Conservation (phyloP, 2,113 vertebrate genomes). For the Dolichotis patagonum region DNA sequence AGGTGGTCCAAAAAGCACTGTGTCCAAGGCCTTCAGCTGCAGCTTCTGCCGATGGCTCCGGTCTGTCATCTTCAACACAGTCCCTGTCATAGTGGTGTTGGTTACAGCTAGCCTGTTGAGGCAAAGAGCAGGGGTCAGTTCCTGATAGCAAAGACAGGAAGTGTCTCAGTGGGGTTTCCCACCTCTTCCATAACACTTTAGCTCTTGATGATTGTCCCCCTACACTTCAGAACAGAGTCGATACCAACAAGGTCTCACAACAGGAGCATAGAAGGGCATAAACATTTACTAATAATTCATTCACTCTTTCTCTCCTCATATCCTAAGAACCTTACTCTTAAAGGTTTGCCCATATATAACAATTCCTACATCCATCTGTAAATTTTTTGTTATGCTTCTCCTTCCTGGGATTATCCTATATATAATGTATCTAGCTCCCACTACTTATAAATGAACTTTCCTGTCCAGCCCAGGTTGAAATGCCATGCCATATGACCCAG, state of each 20-base stretch:
- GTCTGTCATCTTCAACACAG: conserved; percentile 95
- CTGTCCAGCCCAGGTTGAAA: conserved; percentile 34
- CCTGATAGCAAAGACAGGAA: neutral
- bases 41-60: conserved; percentile 97
- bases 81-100: conserved; percentile 93
- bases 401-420: neutral
- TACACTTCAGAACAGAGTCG: neutral
- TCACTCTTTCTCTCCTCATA: neutral
- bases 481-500: neutral
- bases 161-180: neutral
- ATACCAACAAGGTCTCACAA: neutral
- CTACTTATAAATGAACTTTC: neutral
- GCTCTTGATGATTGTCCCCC: neutral
- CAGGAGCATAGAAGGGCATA: neutral
- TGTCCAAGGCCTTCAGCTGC: conserved; percentile 96
- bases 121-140: neutral
- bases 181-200: conserved; percentile 28
- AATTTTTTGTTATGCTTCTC: conserved; percentile 26
- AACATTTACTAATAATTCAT: conserved; percentile 14
- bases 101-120: conserved; percentile 93
- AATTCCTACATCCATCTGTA: neutral
- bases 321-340: neutral
- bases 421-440: neutral
- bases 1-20: conserved; percentile 96
- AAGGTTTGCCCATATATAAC: neutral